phyloP scores from a whole-genome alignment of 2,797 vertebrate genomes.

The Lepus townsendii region DNA sequence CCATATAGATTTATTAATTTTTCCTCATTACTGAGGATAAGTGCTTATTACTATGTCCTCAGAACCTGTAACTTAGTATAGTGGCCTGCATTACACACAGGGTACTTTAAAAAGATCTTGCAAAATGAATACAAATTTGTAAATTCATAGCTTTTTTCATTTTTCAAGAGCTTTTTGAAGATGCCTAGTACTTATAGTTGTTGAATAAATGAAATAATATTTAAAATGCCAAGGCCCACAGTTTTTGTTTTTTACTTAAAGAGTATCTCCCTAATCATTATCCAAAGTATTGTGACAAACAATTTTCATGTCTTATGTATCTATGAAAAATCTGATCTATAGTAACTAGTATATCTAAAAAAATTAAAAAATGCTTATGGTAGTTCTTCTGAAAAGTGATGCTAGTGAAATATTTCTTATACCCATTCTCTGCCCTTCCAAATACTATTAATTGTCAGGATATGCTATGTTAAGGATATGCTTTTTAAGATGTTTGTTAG shows the following conservation, averaged over 20 bases:
- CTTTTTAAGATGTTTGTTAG: slow-evolving; percentile 42
- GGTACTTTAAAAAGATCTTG: too few relatives aligned
- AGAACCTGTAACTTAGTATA: background rate
- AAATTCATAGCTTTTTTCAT: too few relatives aligned
- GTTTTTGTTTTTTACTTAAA: slow-evolving; percentile 30
- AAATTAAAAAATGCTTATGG: background rate
- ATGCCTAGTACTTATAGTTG: background rate
- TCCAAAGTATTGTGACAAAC: background rate
- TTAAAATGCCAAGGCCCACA: background rate
- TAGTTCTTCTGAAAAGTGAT: background rate
- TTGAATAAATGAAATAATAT: slow-evolving; percentile 9
- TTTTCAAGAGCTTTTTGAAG: too few relatives aligned
- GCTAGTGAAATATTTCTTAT: background rate
- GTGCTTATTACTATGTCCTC: background rate
- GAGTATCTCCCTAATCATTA: background rate
- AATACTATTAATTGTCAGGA: background rate
- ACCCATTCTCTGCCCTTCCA: slow-evolving; percentile 8
- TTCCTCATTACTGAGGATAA: background rate
- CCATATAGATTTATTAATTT: background rate
- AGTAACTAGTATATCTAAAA: background rate
- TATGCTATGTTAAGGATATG: background rate
- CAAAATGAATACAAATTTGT: too few relatives aligned
- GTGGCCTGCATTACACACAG: background rate
- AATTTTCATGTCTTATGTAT: background rate
- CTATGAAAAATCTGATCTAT: background rate